These are phyloP conservation scores for Trogon surrucura DNA, from an alignment of 2,113 vertebrate genomes.

Conservation along the genomic window DNA sequence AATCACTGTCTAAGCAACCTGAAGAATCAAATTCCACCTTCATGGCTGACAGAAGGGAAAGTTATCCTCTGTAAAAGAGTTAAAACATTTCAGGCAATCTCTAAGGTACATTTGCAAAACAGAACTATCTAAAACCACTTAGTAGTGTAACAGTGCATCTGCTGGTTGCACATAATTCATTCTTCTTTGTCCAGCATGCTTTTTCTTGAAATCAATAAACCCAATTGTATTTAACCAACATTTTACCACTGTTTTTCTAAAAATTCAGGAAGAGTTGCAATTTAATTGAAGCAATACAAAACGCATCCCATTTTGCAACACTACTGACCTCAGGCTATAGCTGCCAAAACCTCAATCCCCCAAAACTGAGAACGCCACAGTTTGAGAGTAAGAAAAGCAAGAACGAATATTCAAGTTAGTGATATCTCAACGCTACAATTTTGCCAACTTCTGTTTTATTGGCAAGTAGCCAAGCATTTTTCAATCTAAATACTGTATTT, in stretches of 20 bases:
- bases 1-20: not conserved
- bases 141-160: not conserved
- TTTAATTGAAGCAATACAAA: not conserved
- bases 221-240: not conserved
- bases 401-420: not conserved
- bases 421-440: not conserved
- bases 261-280: not conserved
- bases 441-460: not conserved
- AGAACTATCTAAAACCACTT: not conserved
- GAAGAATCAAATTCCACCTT: not conserved
- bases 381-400: not conserved
- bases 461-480: not conserved
- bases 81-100: not conserved
- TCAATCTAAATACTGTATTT: not conserved
- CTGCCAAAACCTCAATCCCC: not conserved
- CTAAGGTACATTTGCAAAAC: not conserved
- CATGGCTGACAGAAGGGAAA: not conserved
- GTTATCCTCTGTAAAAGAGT: not conserved
- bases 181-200: not conserved
- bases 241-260: not conserved
- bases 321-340: rapidly evolving
- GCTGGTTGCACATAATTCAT: not conserved
- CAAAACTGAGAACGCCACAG: not conserved
- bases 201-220: not conserved
- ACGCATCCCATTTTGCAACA: not conserved